Percentiles rank a stretch among this genome's conserved stretches.
Evolutionary conservation across 2,113 vertebrate genomes (phyloP).

Genomic region (Semnornis frantzii): DNA sequence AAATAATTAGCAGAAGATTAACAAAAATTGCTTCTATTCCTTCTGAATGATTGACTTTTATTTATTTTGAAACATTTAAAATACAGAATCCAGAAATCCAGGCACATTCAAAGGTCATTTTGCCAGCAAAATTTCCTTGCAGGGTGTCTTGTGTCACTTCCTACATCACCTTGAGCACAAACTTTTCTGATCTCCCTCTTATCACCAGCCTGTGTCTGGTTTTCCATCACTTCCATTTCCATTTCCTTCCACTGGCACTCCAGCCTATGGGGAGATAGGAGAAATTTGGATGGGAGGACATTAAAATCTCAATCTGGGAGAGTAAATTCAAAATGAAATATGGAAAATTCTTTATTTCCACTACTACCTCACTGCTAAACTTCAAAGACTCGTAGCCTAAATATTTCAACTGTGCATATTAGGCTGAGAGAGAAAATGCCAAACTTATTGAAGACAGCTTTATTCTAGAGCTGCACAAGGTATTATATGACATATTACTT

Average conservation of each 20-base stretch:
- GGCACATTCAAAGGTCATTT: background rate
- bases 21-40: background rate
- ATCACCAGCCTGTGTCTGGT: background rate
- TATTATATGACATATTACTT: background rate
- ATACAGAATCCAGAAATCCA: background rate
- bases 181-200: background rate
- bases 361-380: background rate
- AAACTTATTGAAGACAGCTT: background rate
- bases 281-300: background rate
- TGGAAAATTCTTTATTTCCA: background rate
- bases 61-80: slow-evolving; percentile 36
- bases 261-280: background rate
- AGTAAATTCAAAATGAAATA: background rate
- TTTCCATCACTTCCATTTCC: background rate
- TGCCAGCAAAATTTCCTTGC: background rate
- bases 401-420: background rate
- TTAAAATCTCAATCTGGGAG: background rate
- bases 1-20: slow-evolving; percentile 27
- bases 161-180: background rate
- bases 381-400: background rate
- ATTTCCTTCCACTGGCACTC: background rate
- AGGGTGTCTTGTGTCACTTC: background rate
- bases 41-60: background rate
- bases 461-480: background rate
- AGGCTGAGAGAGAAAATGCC: background rate